Percentiles rank a stretch among this genome's conserved stretches.
Conservation (phyloP, 2,113 vertebrate genomes). For the Cebus imitator region DNA sequence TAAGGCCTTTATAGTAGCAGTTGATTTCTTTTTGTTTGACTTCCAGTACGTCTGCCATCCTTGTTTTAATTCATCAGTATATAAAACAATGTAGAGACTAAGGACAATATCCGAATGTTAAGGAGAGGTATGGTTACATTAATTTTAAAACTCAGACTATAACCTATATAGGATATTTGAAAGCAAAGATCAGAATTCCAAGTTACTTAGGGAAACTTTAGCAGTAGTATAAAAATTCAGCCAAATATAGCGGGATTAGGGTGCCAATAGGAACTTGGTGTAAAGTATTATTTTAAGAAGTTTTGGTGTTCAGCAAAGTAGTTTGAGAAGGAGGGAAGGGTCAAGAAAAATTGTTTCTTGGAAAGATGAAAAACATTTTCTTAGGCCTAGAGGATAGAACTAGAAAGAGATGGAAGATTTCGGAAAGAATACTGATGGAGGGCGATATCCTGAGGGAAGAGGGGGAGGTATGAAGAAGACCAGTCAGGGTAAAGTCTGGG, state of each 20-base stretch:
- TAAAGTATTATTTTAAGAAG: neutral
- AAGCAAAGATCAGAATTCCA: neutral
- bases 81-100: neutral
- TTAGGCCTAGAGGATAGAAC: neutral
- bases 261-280: neutral
- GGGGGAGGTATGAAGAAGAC: neutral
- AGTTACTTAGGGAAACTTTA: constrained; percentile 1
- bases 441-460: neutral
- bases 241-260: neutral
- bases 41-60: neutral
- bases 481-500: neutral
- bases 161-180: neutral
- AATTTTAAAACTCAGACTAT: neutral
- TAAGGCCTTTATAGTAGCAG: neutral
- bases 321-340: neutral
- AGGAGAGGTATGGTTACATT: neutral
- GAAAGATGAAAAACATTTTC: neutral
- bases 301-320: constrained; percentile 10
- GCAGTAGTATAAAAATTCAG: neutral
- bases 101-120: neutral
- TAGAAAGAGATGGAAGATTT: neutral
- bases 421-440: neutral
- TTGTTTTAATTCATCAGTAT: constrained; percentile 4
- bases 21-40: neutral
- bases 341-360: neutral